A percentile compares a stretch with the other conserved stretches of the same genome.
Evolutionary conservation across 2,797 vertebrate species (phyloP).

Genomic region (Pantherophis vulpinus): DNA sequence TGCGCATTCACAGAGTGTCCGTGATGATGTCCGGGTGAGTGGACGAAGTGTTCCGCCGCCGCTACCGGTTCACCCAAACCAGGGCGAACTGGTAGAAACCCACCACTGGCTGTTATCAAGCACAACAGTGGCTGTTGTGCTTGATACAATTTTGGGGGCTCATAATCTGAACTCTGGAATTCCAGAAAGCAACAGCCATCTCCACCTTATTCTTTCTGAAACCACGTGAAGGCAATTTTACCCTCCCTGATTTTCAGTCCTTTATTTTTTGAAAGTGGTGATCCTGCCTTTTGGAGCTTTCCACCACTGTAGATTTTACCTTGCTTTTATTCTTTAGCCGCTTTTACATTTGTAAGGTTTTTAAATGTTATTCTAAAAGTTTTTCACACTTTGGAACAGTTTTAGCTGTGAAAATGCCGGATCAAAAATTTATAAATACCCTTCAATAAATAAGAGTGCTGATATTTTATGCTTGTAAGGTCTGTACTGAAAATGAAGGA

Average conservation of each 20-base stretch:
- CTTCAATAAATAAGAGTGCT: not conserved
- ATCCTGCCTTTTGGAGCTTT: not conserved
- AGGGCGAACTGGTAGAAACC: no score
- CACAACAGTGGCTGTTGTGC: not conserved
- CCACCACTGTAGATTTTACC: not conserved
- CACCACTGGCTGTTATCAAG: not conserved
- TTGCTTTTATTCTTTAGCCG: not conserved
- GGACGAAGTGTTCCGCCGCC: no score
- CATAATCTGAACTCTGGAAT: not conserved
- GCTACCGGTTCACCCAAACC: no score
- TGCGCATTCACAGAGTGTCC: no score
- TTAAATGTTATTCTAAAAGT: not conserved
- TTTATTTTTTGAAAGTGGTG: not conserved
- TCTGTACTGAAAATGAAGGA: not conserved
- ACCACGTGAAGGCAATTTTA: not conserved
- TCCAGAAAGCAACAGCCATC: not conserved
- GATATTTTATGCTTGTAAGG: not conserved
- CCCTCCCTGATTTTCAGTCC: not conserved
- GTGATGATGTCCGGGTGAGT: no score
- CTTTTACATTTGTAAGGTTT: not conserved
- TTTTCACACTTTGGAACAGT: not conserved
- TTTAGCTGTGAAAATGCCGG: not conserved
- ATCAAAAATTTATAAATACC: not conserved
- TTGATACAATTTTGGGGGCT: not conserved
- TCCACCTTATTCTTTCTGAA: not conserved